Evolutionary conservation across 1,140 invertebrate species (phyloP).

Genomic region (Oryctes rhinoceros): DNA sequence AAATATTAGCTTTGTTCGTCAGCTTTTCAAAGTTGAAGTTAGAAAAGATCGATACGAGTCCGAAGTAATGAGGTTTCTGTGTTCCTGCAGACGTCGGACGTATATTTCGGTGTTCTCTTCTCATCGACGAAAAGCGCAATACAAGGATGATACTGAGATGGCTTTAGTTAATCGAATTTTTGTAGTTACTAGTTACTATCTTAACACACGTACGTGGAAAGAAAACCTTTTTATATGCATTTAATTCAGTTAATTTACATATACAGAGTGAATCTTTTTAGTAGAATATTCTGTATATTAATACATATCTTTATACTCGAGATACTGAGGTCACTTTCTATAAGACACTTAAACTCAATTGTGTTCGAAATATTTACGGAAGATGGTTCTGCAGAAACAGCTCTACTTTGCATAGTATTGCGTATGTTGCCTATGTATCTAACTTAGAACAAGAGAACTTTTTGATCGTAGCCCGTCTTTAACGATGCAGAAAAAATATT

Average conservation of each 20-base stretch:
- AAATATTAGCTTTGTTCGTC: constrained; percentile 58
- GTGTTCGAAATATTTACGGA: too few species aligned
- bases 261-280: too few species aligned
- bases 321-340: too few species aligned
- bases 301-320: not conserved
- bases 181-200: not conserved
- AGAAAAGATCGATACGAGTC: constrained; percentile 49
- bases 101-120: constrained; percentile 8
- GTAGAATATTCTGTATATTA: not conserved
- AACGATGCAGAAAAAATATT: too few species aligned
- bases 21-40: constrained; percentile 53
- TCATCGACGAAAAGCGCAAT: not conserved
- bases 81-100: constrained; percentile 25
- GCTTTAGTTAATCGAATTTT: constrained; percentile 4
- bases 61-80: constrained; percentile 50
- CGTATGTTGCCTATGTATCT: too few species aligned
- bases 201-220: not conserved
- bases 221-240: not conserved
- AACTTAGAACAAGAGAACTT: too few species aligned
- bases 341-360: not conserved
- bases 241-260: not conserved
- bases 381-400: too few species aligned
- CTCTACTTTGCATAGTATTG: too few species aligned
- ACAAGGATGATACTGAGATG: not conserved
- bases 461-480: too few species aligned